Evolutionary conservation across 1,140 invertebrate genomes (phyloP).

Genomic region (Drosophila kikkawai): DNA sequence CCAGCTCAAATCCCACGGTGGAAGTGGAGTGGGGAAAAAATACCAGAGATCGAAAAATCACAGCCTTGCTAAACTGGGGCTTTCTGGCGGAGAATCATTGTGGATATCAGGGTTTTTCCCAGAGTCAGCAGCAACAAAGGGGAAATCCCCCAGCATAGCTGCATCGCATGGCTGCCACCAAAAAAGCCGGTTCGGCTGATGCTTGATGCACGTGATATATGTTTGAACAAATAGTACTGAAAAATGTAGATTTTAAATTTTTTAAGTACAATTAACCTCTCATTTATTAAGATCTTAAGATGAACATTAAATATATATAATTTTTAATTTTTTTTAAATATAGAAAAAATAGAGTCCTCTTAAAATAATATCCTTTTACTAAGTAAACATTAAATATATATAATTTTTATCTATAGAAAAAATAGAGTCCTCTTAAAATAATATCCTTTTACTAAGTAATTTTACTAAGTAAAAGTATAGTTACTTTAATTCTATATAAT

Average conservation of each 20-base stretch:
- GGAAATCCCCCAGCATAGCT: constrained; percentile 39
- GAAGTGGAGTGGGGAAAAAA: constrained; percentile 9
- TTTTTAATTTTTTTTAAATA: no score
- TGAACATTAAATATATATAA: no score
- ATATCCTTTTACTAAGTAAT: no score
- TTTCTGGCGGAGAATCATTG: constrained; percentile 29
- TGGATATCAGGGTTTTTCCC: constrained; percentile 20
- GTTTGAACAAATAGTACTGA: not conserved
- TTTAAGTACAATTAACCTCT: no score
- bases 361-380: no score
- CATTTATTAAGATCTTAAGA: no score
- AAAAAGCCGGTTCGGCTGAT: constrained; percentile 6
- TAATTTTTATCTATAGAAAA: no score
- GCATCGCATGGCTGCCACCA: constrained; percentile 2
- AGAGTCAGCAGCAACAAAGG: not conserved
- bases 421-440: no score
- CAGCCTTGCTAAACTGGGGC: not conserved
- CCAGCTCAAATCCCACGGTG: not conserved
- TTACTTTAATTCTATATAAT: not conserved
- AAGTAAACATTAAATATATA: no score
- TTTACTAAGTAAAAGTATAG: no score
- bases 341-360: no score
- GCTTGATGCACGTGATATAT: constrained; percentile 37
- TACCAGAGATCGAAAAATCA: constrained; percentile 7
- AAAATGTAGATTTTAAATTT: no score